A percentile compares a stretch with the other conserved stretches of the same genome.
Conservation (phyloP, 2,113 vertebrate species). For the Galemys pyrenaicus region DNA sequence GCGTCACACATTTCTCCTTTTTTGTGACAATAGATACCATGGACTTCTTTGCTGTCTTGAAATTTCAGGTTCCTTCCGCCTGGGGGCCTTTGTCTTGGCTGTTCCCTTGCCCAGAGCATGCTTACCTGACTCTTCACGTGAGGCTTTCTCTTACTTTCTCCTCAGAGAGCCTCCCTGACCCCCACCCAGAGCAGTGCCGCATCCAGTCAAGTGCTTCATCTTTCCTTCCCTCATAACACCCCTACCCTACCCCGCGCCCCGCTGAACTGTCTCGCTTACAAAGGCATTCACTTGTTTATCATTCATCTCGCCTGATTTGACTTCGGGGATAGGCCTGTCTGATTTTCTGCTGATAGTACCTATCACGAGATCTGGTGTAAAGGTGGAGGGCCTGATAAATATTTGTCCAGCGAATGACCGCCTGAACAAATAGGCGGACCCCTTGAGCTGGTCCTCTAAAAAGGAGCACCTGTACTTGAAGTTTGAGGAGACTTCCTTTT, state of each 20-base stretch:
- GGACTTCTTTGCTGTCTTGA: background rate
- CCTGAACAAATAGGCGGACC: too few relatives aligned
- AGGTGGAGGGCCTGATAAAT: background rate
- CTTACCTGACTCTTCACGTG: background rate
- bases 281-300: background rate
- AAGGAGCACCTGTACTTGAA: background rate
- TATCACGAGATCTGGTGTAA: background rate
- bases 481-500: background rate
- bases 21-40: background rate
- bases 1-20: background rate
- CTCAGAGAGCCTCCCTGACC: background rate
- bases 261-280: background rate
- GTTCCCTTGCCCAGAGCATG: background rate
- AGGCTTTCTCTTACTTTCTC: background rate
- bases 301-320: background rate
- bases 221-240: background rate
- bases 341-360: background rate
- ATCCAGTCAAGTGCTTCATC: background rate
- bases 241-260: too few relatives aligned
- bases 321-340: background rate
- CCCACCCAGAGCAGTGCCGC: background rate
- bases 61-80: background rate
- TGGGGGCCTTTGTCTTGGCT: background rate
- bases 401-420: background rate
- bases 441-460: background rate